Conservation (phyloP, 2,797 vertebrate genomes). For the Lycodopsis pacificus region DNA sequence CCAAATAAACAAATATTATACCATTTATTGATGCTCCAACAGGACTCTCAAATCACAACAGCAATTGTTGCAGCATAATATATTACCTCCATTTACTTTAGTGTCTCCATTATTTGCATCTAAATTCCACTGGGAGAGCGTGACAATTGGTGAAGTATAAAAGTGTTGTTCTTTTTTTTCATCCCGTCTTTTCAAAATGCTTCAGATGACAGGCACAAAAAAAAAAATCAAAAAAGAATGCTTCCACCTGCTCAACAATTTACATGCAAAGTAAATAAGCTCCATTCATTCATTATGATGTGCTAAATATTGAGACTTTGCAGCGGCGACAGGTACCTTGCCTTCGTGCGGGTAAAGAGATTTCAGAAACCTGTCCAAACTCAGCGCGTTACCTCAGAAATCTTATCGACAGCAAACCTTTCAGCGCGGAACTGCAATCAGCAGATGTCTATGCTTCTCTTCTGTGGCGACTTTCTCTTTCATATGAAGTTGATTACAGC, state of each 20-base stretch:
- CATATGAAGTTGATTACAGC: conserved; percentile 41
- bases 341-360: background rate
- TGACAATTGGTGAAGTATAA: conserved; percentile 43
- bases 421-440: conserved; percentile 16
- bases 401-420: background rate
- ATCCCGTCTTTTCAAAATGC: conserved; percentile 32
- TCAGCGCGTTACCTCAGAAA: background rate
- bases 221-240: conserved; percentile 20
- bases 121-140: conserved; percentile 49
- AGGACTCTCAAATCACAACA: conserved; percentile 31
- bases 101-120: conserved; percentile 50
- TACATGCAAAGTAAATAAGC: conserved; percentile 41
- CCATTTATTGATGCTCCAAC: conserved; percentile 24
- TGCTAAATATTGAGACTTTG: conserved; percentile 21
- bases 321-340: conserved; percentile 33
- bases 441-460: background rate
- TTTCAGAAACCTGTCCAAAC: conserved; percentile 4
- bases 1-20: conserved; percentile 20
- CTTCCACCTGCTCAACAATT: conserved; percentile 35
- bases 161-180: conserved; percentile 27
- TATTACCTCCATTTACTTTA: conserved; percentile 39
- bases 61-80: conserved; percentile 35
- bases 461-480: conserved; percentile 1
- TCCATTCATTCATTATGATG: conserved; percentile 38
- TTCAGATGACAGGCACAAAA: conserved; percentile 30